Evolutionary conservation across 2,113 vertebrate species (phyloP), one percentile per base, ranked within the genome.

Genomic region (Rhea pennata): DNA sequence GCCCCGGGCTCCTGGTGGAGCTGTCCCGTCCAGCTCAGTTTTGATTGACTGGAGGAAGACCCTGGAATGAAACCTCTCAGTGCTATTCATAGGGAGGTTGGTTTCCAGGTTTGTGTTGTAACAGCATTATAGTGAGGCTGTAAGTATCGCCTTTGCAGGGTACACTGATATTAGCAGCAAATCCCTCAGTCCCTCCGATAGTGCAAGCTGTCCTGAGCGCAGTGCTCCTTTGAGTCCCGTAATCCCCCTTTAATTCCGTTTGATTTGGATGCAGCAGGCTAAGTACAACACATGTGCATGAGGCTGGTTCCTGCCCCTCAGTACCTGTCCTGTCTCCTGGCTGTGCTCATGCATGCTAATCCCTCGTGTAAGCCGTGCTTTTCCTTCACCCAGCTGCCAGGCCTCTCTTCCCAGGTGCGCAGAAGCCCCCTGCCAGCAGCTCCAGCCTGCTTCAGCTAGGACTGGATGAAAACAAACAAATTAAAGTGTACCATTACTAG

Each of bases 401-500:
- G 89, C 97, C 98, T 69, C 97, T 98, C 69, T 97, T 98, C 88
- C 97, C 96, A 1, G 97, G 90, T 3, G 71, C 94, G n/a, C 97
- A 91, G 78, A 95, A 97, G 69, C 66, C 95, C 5, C 62, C 97
- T 2, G 67, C 97, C 77, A 86, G 97, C 79, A 87, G 94, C 40
- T 62, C 96, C 66, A 92, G 97, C 82, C 92, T 99, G 4, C 85
- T 99, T 19, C 99, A 99, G 91, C 98, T 99, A 17, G 98, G 98
- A 4, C 96, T 99, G 97, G 99, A 99, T 88, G 98, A 98, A 12
- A 98, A 98, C 88, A 98, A 98, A 40, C 98, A 98, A 51, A 98
- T 99, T 87, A 98, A 98, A 91, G 98, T 99, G 70, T 99, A 98
- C 93, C 98, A 95, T 58, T 99, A 97, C 94, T 99, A 77, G 98